Base-by-base conservation (phyloP, 23 tunicate species). In the Trididemnum nubilum region DNA sequence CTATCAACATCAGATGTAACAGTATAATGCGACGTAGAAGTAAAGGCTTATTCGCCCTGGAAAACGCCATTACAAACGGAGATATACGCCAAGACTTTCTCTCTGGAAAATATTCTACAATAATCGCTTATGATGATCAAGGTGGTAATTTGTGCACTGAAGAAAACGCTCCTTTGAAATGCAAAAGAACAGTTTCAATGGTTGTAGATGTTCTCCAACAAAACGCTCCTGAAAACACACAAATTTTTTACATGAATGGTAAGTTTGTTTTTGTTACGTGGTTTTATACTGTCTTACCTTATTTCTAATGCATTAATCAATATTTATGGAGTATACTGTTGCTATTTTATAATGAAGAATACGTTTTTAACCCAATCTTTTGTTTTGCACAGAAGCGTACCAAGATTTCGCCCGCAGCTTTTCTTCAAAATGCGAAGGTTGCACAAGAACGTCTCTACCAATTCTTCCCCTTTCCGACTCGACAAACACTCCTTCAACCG, bases 11-110 rank as follows among this genome's bases (percentile, higher is more conserved):
- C 5, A 64, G 88, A 85, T 57, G 88, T 35, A 85, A 85, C 77
- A 85, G 88, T 44, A 85, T 85, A 33, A 74, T 85, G 77, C 36
- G 88, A 32, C 66, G 88, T 49, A 79, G 88, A 28, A 58, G 83
- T 32, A 64, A 80, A 44, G 88, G 88, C 22, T 26, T 30, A 0
- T 72, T 85, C 38, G 28, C 81, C 1, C 33, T 85, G 3, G 88
- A 85, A 76, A 85, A 85, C 67, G 88, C 80, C 0, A 85, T 85
- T 50, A 44, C 52, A 63, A 76, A 64, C 52, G 66, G 67, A 1
- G 88, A 85, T 4, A 85, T 64, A 73, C 27, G 82, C 27, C 32
- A 65, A 31, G 64, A 49, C 21, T 85, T 76, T 40, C 50, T 65
- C 12, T 35, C 32, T 3, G 88, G 88, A 76, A 75, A 61, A 57